Base-by-base conservation (phyloP, 2,113 vertebrate species). In the Isurus oxyrinchus region DNA sequence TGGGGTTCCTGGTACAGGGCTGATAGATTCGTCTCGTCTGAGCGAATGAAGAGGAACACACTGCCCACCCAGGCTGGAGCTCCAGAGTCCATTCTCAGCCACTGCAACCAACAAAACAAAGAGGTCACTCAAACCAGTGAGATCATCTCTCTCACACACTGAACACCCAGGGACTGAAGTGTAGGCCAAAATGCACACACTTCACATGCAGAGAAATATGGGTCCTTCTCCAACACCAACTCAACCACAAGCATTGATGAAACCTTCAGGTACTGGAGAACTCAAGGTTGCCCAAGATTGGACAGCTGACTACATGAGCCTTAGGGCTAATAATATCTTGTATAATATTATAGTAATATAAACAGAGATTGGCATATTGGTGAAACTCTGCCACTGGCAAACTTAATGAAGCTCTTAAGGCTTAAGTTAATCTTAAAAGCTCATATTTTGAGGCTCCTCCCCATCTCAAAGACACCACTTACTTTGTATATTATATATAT, bases 41-140 rank as follows among this genome's bases (percentile, higher is more conserved):
- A 99, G 94, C 98, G 98, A 97, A 99, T 97, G 97, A 99, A 99
- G 96, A 99, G 97, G 57, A 99, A 99, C 0, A 98, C 98, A 0
- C 99, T 99, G 96, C 99, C 99, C 1, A 98, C 98, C 98, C 99
- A 99, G 0, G 97, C 97, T 59, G 97, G 63, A 0, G 97, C 96
- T 96, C 97, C 97, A 96, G 97, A 97, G 72, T 97, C 98, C 97
- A 98, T 97, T 49, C 97, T 98, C 98, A 97, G 98, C 96, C 97
- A 98, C 98, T 98, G 72, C 87, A 96, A 96, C 96, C 19, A 96
- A 96, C 23, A 53, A 27, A 3, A 88, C 63, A 76, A 23, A 13
- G 23, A 19, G 14, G 25, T 87, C 96, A 95, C 95, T 94, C 59
- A 94, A n/a, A 94, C 14, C 57, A 63, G 35, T 3, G 88, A 61